Conservation (phyloP, 2,888 invertebrate species). For the Nomada hirtipes region DNA sequence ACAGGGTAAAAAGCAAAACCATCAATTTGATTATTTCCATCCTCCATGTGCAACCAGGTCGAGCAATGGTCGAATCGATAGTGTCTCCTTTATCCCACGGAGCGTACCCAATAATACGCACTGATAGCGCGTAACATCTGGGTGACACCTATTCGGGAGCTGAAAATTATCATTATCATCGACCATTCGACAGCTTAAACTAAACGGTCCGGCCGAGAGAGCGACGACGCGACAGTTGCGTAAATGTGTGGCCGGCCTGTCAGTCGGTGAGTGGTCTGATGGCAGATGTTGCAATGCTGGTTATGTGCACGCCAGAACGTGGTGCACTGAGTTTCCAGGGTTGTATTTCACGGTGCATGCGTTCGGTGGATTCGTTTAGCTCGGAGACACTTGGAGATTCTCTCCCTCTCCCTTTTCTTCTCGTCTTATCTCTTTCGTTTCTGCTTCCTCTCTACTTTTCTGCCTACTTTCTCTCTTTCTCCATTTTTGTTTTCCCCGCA, state of each 20-base stretch:
- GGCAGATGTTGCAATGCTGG: slow-evolving; percentile 79
- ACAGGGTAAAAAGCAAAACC: not conserved
- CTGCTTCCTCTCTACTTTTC: no score
- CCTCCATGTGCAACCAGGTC: not conserved
- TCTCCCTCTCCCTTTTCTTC: not conserved
- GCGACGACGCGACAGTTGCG: slow-evolving; percentile 77
- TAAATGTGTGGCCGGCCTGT: slow-evolving; percentile 73
- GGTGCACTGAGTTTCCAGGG: slow-evolving; percentile 61
- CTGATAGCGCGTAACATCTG: slow-evolving; percentile 48
- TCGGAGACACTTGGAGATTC: not conserved
- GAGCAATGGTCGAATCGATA: not conserved
- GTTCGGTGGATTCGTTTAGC: slow-evolving; percentile 46
- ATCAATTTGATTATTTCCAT: not conserved
- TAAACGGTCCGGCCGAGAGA: slow-evolving; percentile 53
- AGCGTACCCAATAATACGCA: slow-evolving; percentile 19
- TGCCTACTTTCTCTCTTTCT: no score
- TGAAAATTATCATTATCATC: slow-evolving; percentile 61
- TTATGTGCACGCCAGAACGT: slow-evolving; percentile 56
- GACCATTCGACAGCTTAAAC: slow-evolving; percentile 54
- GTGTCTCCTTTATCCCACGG: not conserved
- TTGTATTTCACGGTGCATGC: slow-evolving; percentile 67
- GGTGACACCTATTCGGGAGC: slow-evolving; percentile 46
- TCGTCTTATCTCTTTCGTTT: no score
- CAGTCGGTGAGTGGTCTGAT: slow-evolving; percentile 73
- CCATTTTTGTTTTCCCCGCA: no score